Evolutionary conservation across 2,888 invertebrate species (phyloP), one percentile per base, ranked within the genome.

Genomic region (Drosophila colorata): DNA sequence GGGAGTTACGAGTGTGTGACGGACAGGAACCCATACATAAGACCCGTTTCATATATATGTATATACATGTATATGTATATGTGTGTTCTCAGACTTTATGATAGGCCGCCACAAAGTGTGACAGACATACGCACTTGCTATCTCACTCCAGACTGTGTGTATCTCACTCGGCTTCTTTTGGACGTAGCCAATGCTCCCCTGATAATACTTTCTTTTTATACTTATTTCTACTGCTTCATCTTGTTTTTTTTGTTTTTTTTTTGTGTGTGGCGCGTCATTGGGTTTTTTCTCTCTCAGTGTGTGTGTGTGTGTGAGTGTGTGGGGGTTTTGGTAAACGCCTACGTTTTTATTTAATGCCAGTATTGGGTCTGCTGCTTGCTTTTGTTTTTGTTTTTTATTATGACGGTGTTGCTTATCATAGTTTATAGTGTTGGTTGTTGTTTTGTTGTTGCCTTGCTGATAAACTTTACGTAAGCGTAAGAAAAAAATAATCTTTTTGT

Each of bases 321-420:
- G 55, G 59, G 37, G 51, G 35, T 53, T 69, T 78, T 69, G 81
- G 89, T 83, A 72, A 87, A 83, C 90, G 88, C 89, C 90, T 90
- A 89, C 87, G 80, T 79, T 87, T 87, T 87, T 72, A 77, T 78
- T 88, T 87, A 79, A 79, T 86, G 83, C 73, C 80, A 53, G 69
- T 67, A 47, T 76, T 66, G 58, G 60, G 43, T 59, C 47, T 46
- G 38, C 40, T 37, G 8, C 41, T 58, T 43, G 47, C 35, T 44
- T 20, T 28, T 56, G 11, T 52, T 46, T 35, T 58, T 43, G 38
- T 53, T 43, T 71, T 78, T 63, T 83, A 72, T 80, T 68, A 70
- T 69, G 70, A 71, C 82, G 77, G 74, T 75, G 78, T 82, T 74
- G 69, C 80, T 89, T 89, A 87, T 87, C 89, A 85, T 78, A 82